Conservation (phyloP, 2,888 invertebrate species). For the Pyrrhia umbra region DNA sequence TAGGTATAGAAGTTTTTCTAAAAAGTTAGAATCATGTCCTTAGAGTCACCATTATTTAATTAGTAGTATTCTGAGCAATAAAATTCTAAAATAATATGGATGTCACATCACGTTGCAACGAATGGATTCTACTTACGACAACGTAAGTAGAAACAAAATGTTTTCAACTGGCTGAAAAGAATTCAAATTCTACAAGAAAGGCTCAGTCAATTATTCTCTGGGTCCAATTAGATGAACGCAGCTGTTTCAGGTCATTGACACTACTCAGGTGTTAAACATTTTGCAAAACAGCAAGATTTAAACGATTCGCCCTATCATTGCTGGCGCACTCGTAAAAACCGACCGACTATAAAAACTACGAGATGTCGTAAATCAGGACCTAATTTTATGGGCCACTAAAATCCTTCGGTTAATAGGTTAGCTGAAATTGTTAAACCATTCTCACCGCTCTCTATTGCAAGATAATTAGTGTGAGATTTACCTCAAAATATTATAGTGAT, state of each 20-base stretch:
- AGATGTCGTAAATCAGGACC: slow-evolving; percentile 56
- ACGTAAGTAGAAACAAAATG: too few species aligned
- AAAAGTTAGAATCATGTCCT: too few species aligned
- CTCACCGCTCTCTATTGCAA: slow-evolving; percentile 10
- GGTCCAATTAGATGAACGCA: not conserved
- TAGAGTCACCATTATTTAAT: too few species aligned
- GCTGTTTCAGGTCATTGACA: slow-evolving; percentile 25
- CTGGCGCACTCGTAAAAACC: slow-evolving; percentile 55
- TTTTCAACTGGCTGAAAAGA: too few species aligned
- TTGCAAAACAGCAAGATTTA: slow-evolving; percentile 45
- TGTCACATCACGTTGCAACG: too few species aligned
- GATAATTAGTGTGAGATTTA: not conserved
- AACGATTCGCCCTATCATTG: slow-evolving; percentile 41
- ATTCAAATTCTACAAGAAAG: not conserved
- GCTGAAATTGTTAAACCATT: slow-evolving; percentile 30
- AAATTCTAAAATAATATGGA: too few species aligned
- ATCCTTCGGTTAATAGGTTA: slow-evolving; percentile 42
- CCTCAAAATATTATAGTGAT: not conserved
- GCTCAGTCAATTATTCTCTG: not conserved
- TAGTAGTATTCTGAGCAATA: too few species aligned
- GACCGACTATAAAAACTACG: slow-evolving; percentile 59
- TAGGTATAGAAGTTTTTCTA: too few species aligned
- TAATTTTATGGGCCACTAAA: slow-evolving; percentile 60
- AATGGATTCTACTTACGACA: too few species aligned
- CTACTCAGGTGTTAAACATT: slow-evolving; percentile 41